Evolutionary conservation across 2,113 vertebrate species (phyloP).

Genomic region (Himantopus leucocephalus): DNA sequence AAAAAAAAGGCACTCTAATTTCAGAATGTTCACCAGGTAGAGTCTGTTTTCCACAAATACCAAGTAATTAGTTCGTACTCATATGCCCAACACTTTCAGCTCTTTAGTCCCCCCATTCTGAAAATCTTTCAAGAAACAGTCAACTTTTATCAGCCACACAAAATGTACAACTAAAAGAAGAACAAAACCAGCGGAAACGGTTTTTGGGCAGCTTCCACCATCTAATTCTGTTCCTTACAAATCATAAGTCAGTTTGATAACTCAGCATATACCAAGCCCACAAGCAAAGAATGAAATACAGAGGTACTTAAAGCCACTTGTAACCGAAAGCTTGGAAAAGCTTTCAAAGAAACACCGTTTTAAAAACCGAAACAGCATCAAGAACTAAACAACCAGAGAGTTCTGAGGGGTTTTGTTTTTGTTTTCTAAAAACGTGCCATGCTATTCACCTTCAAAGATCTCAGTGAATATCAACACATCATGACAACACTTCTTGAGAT

Average conservation of each 20-base stretch:
- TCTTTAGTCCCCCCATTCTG: neutral
- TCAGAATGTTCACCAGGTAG: neutral
- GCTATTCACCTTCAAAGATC: neutral
- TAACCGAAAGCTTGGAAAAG: neutral
- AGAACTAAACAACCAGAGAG: neutral
- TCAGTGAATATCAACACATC: neutral
- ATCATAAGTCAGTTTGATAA: neutral
- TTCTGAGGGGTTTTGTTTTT: neutral
- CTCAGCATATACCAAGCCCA: neutral
- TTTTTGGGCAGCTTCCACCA: neutral
- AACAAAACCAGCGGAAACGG: neutral
- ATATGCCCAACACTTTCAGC: neutral
- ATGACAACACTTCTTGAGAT: neutral
- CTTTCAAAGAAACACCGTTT: neutral
- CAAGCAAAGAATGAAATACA: neutral
- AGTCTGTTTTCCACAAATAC: neutral
- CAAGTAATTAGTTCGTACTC: neutral
- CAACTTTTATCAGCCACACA: neutral
- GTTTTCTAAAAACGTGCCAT: neutral
- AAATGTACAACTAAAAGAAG: neutral
- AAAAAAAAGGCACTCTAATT: neutral
- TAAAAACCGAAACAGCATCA: neutral
- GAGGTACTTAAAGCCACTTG: neutral
- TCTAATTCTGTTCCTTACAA: neutral
- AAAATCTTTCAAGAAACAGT: neutral